Evolutionary conservation across 2,888 invertebrate species (phyloP), one percentile per base, ranked within the genome.

Genomic region (Cheilosia pagana): DNA sequence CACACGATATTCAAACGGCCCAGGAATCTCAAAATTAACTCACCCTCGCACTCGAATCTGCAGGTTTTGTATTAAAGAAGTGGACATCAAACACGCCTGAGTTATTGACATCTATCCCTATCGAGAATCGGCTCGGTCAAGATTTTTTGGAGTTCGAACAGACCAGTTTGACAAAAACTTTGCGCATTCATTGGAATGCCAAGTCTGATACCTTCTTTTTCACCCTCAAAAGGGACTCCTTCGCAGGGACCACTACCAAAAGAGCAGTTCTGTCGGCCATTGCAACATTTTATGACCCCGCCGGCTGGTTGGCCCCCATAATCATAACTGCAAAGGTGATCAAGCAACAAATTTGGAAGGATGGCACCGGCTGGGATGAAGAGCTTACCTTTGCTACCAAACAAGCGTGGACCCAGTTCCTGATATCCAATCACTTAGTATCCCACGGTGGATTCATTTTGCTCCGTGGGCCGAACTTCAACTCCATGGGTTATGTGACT

Each of bases 201-300:
- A 28, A 41, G n/a, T 57, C 39, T 0, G 83, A 86, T 57, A 19
- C 35, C 8, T 87, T 86, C 23, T 77, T 62, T 16, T 77, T 76
- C 28, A n/a, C 8, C 19, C 48, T 50, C 3, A 45, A 35, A 41
- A 45, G 25, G 1, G 23, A 72, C 10, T 16, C 25, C 1, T 23
- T 35, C 2, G 6, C 39, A 19, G 4, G 7, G 1, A 10, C 10
- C 6, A 68, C 57, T 31, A 86, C 81, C 0, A 86, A 86, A 62
- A 52, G 87, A 39, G 60, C 72, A 41, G 77, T 71, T 10, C 53
- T 87, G 2, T 79, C 85, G 0, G n/a, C 16, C n/a, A 87, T 85
- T 3, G 83, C 87, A 0, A 82, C 75, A 23, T 16, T 87, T 6
- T 87, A 82, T 21, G 82, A 86, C 63, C 85, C 85, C 10, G 77